These are phyloP conservation scores for Pristionchus entomophagus DNA, from an alignment of 2,888 invertebrate genomes.

Conservation along the genomic window DNA sequence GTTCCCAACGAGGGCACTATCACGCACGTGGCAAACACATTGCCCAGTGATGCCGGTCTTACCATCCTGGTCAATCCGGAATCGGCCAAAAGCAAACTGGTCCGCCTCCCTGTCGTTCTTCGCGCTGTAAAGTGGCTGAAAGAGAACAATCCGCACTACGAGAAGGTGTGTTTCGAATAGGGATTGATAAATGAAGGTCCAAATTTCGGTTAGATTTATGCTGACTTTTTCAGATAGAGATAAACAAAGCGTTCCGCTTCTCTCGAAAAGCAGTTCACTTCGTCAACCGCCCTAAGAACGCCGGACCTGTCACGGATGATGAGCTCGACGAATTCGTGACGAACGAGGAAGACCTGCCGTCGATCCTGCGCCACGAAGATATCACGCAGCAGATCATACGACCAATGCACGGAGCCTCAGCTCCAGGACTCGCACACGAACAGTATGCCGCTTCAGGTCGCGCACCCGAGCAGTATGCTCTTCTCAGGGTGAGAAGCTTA, in stretches of 20 bases:
- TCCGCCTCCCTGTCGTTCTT: conserved; percentile 25
- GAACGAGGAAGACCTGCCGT: neutral
- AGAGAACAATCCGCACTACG: conserved; percentile 36
- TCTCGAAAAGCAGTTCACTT: neutral
- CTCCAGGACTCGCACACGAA: neutral
- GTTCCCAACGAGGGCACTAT: neutral
- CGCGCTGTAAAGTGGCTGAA: conserved; percentile 44
- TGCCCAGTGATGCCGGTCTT: conserved; percentile 25
- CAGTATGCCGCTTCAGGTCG: no score
- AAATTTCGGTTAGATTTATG: neutral
- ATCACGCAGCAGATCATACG: neutral
- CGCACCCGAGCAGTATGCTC: no score
- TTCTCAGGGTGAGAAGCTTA: no score
- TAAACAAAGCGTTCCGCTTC: conserved; percentile 37
- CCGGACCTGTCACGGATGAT: neutral
- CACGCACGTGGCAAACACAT: neutral
- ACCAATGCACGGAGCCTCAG: neutral
- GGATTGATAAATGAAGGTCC: no score
- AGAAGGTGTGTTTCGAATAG: neutral
- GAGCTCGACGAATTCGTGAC: neutral
- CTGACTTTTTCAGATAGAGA: neutral
- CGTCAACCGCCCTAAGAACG: no score
- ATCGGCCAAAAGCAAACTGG: neutral
- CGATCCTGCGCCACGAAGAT: neutral
- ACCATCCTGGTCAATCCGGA: no score